phyloP scores from a whole-genome alignment of 2,113 vertebrate species.

The Equus przewalskii region DNA sequence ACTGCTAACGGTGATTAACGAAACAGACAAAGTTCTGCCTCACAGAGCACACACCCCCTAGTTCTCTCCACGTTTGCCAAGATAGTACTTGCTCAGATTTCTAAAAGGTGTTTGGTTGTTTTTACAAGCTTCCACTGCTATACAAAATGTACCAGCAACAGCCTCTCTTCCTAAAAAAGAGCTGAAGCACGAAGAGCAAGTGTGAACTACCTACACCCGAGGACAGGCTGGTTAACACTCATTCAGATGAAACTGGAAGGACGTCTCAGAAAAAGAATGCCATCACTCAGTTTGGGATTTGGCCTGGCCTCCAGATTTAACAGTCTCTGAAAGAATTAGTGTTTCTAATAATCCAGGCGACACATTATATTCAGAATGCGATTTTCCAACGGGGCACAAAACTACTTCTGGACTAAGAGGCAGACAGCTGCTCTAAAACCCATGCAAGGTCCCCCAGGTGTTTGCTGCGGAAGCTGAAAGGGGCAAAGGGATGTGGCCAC shows the following conservation, averaged over 20 bases:
- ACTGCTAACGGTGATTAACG: not conserved
- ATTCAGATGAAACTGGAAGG: not conserved
- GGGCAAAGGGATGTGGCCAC: not conserved
- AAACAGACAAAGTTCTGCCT: not conserved
- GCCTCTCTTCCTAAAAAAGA: not conserved
- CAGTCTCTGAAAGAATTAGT: conserved; percentile 33
- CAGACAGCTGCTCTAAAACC: not conserved
- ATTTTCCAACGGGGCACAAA: conserved; percentile 32
- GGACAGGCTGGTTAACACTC: not conserved
- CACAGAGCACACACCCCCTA: not conserved
- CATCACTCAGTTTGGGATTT: not conserved
- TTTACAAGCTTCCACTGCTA: not conserved
- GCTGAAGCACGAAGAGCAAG: not conserved
- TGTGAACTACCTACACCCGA: not conserved
- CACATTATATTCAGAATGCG: conserved; percentile 1
- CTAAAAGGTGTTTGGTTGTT: not conserved
- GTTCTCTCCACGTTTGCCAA: not conserved
- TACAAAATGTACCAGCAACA: not conserved
- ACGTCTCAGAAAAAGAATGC: not conserved
- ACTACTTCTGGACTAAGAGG: not conserved
- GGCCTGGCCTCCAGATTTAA: conserved; percentile 9
- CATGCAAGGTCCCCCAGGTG: not conserved
- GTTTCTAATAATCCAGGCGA: conserved; percentile 47
- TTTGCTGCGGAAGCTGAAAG: not conserved
- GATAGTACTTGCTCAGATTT: not conserved